A percentile compares a stretch with the other conserved stretches of the same genome.
phyloP scores from a whole-genome alignment of 2,888 invertebrate genomes.

The Bugula neritina region DNA sequence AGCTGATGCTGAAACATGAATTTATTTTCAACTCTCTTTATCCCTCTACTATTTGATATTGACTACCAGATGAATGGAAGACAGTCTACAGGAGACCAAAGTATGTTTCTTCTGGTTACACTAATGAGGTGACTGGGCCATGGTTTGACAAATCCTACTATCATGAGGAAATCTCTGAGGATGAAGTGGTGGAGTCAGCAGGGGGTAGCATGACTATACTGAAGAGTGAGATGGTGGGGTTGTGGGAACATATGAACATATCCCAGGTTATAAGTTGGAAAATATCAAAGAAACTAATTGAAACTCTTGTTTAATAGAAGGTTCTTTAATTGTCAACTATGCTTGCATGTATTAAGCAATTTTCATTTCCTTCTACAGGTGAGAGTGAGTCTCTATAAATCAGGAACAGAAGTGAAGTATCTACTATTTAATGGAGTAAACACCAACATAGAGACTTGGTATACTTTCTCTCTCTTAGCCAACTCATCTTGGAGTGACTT shows the following conservation, averaged over 20 bases:
- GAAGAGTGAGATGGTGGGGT: background rate
- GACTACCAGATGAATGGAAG: conserved; percentile 22
- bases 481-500: background rate
- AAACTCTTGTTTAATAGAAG: no score
- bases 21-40: no score
- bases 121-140: conserved; percentile 18
- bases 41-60: no score
- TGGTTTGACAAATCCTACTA: conserved; percentile 8
- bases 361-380: conserved; percentile 5
- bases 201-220: background rate
- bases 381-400: background rate
- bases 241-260: background rate
- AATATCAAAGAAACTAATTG: no score
- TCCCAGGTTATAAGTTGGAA: background rate
- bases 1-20: no score
- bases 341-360: no score
- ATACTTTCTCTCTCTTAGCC: background rate
- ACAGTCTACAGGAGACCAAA: conserved; percentile 10
- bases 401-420: background rate
- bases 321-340: no score
- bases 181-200: background rate
- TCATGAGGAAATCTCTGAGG: background rate
- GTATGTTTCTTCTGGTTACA: background rate
- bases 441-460: conserved; percentile 3
- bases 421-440: background rate